Evolutionary conservation across 2,888 invertebrate genomes (phyloP).

Genomic region (Macrosiphum euphorbiae): DNA sequence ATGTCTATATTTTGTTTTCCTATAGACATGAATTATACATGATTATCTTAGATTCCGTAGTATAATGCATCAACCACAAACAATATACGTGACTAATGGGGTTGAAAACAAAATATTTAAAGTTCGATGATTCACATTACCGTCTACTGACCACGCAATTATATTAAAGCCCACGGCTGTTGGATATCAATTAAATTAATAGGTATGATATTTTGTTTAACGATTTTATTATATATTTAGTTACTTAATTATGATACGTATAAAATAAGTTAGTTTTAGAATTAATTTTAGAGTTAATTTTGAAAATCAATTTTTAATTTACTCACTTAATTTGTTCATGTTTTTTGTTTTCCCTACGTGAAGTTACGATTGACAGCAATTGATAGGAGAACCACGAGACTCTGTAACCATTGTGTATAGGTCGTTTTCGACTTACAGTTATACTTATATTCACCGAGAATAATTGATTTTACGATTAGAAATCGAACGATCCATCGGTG

Average conservation of each 20-base stretch:
- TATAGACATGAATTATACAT: not conserved
- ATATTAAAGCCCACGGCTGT: not conserved
- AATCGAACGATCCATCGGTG: not conserved
- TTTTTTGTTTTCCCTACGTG: not conserved
- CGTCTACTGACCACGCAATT: not conserved
- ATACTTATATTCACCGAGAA: not conserved
- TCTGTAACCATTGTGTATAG: not conserved
- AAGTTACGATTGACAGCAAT: not conserved
- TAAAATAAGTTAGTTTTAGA: not conserved
- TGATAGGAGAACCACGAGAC: too few species aligned
- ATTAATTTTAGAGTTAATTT: not conserved
- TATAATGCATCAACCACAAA: not conserved
- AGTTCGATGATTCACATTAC: not conserved
- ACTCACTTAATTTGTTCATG: not conserved
- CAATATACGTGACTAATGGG: not conserved
- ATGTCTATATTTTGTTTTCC: not conserved
- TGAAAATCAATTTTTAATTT: not conserved
- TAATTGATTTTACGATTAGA: not conserved
- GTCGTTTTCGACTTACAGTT: not conserved
- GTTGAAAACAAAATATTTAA: not conserved
- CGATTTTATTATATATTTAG: not conserved
- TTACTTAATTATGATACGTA: not conserved
- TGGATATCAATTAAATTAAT: not conserved
- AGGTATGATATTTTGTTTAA: too few species aligned
- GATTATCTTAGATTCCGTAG: not conserved